A percentile compares a stretch with the other conserved stretches of the same genome.
These are phyloP conservation scores for Luffia ferchaultella DNA, from an alignment of 2,888 invertebrate species.

Conservation along the genomic window DNA sequence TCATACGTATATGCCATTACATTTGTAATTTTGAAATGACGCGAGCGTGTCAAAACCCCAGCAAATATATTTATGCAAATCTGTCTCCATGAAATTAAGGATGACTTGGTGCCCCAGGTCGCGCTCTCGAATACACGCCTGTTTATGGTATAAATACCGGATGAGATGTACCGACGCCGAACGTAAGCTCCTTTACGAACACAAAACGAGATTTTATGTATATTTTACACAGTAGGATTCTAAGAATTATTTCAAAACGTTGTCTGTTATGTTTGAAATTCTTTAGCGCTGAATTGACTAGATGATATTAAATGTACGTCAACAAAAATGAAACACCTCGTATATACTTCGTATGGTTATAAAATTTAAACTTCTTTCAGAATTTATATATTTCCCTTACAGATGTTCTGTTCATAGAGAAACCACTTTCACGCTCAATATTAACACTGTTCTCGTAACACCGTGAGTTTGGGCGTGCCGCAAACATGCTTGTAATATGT, in stretches of 20 bases:
- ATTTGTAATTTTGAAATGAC: conserved; percentile 49
- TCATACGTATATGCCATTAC: conserved; percentile 30
- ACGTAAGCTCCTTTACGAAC: conserved; percentile 13
- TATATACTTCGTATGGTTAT: no score
- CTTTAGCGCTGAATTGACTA: no score
- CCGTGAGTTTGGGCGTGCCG: conserved; percentile 20
- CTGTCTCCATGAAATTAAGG: conserved; percentile 50
- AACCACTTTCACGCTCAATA: neutral
- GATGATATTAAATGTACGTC: no score
- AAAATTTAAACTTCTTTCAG: no score
- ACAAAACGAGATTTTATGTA: conserved; percentile 1
- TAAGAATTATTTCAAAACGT: no score
- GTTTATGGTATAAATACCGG: conserved; percentile 40
- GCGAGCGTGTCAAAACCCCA: conserved; percentile 53
- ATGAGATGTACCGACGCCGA: conserved; percentile 19
- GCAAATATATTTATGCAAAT: conserved; percentile 62
- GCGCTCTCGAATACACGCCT: conserved; percentile 12
- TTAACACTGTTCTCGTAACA: neutral
- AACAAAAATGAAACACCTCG: no score
- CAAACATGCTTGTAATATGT: conserved; percentile 51
- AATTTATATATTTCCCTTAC: no score
- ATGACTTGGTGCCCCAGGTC: conserved; percentile 5
- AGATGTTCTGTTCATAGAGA: no score
- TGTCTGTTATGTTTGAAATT: no score
- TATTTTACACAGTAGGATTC: conserved; percentile 1